Percentiles rank a stretch among this genome's conserved stretches.
Conservation (phyloP, 2,888 invertebrate species). For the Chymomyza caudatula region DNA sequence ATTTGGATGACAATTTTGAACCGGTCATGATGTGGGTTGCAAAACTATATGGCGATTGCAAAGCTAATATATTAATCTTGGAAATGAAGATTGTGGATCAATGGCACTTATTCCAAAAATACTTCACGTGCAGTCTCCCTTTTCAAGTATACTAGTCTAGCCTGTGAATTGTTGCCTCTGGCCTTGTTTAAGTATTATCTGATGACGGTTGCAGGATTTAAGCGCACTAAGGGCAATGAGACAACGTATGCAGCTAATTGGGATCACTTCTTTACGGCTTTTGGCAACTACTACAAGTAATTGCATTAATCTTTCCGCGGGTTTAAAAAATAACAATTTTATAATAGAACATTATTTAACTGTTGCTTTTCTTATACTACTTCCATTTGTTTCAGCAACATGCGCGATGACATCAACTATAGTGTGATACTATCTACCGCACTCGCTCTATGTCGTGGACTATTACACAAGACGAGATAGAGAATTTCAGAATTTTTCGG, state of each 20-base stretch:
- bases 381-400: conserved; percentile 78
- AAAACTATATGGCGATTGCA: conserved; percentile 88
- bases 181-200: conserved; percentile 92
- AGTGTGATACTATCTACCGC: conserved; percentile 82
- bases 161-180: conserved; percentile 91
- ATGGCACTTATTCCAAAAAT: conserved; percentile 57
- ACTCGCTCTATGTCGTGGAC: conserved; percentile 80
- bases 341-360: too few relatives aligned
- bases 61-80: conserved; percentile 83
- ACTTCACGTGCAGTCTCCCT: conserved; percentile 86
- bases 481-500: conserved; percentile 88
- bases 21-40: conserved; percentile 88
- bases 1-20: conserved; percentile 89
- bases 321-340: too few relatives aligned
- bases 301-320: conserved; percentile 41
- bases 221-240: conserved; percentile 82
- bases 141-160: conserved; percentile 93
- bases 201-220: conserved; percentile 90
- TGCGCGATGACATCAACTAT: conserved; percentile 82
- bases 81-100: conserved; percentile 89
- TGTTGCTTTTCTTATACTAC: not conserved
- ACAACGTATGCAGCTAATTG: conserved; percentile 84
- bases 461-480: conserved; percentile 89
- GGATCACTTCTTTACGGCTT: conserved; percentile 91
- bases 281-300: conserved; percentile 85